These are phyloP conservation scores for Paramormyrops kingsleyae DNA, from an alignment of 2,113 vertebrate species.

Conservation along the genomic window DNA sequence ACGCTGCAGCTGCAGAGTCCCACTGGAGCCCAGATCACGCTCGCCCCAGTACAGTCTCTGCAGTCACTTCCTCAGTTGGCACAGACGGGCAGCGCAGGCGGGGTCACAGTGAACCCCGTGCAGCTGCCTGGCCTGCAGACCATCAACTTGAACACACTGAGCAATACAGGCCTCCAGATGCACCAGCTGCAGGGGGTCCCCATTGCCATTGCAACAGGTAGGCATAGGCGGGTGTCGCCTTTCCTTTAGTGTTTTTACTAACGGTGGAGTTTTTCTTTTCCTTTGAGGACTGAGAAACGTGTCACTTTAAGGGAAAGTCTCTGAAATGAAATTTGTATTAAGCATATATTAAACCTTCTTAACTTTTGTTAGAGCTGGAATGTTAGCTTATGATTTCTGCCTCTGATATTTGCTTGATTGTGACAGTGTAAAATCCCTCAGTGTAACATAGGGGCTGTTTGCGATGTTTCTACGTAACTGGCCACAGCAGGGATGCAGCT, in stretches of 20 bases:
- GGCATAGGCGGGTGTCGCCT: conserved; percentile 34
- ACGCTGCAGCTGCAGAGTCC: conserved; percentile 93
- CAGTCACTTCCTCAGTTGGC: conserved; percentile 62
- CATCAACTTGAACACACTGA: conserved; percentile 89
- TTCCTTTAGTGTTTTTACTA: background rate
- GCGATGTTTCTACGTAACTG: background rate
- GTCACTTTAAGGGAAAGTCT: background rate
- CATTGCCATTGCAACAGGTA: conserved; percentile 75
- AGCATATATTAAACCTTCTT: background rate
- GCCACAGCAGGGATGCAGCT: background rate
- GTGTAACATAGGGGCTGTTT: background rate
- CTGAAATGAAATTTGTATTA: background rate
- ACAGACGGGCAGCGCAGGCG: conserved; percentile 59
- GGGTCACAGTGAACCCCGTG: conserved; percentile 73
- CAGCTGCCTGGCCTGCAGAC: conserved; percentile 93
- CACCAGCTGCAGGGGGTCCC: conserved; percentile 88
- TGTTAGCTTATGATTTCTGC: background rate
- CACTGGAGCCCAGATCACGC: conserved; percentile 82
- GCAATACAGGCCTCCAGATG: conserved; percentile 83
- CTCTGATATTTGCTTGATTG: background rate
- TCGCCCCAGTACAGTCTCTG: conserved; percentile 78
- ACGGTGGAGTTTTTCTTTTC: background rate
- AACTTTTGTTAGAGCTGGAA: background rate
- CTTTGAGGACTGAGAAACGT: background rate
- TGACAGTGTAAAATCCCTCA: background rate